Base-by-base conservation (phyloP, 2,888 invertebrate genomes). In the Meganola albula region DNA sequence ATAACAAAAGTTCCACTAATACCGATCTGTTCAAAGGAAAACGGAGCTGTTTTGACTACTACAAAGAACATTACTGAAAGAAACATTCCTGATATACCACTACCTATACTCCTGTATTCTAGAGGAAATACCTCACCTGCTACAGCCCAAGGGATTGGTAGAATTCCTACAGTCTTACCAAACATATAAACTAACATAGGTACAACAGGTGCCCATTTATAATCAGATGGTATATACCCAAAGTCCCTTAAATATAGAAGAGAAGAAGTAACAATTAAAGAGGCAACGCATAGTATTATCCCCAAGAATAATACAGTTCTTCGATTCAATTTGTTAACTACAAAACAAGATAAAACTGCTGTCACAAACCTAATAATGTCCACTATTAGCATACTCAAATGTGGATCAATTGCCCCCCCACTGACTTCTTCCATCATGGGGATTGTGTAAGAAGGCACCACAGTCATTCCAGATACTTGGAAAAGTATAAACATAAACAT, bases 141-240 rank as follows among this genome's bases (percentile, higher is more conserved):
- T 62, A 93, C 88, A 7, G 91, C 89, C 89, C 92, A 93, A 0
- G 92, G 92, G 31, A 93, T 74, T 0, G 92, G 90, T 12, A 90
- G 60, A 20, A 90, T 78, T 0, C 92, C 91, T 7, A 89, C 60
- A 1, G 88, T 86, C 31, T 89, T 83, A 8, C 89, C 88, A 12
- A 86, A 83, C 9, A 89, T 88, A 36, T 90, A 90, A 0, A 68
- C 45, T 37, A 91, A 42, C 20, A 88, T 68, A 36, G 87, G 76
- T 57, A 88, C 61, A 32, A 88, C 70, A 1, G 88, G 82, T 0
- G 71, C 49, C 85, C 87, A 88, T 46, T 72, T 65, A 40, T 73
- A 74, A 10, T 64, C 48, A 9, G 71, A 61, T 2, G 74, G 45
- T 9, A 84, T 60, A 30, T 70, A 72, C 0, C 74, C 74, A 3